These are phyloP conservation scores for Acronicta leporina DNA, from an alignment of 2,888 invertebrate species.

Conservation along the genomic window DNA sequence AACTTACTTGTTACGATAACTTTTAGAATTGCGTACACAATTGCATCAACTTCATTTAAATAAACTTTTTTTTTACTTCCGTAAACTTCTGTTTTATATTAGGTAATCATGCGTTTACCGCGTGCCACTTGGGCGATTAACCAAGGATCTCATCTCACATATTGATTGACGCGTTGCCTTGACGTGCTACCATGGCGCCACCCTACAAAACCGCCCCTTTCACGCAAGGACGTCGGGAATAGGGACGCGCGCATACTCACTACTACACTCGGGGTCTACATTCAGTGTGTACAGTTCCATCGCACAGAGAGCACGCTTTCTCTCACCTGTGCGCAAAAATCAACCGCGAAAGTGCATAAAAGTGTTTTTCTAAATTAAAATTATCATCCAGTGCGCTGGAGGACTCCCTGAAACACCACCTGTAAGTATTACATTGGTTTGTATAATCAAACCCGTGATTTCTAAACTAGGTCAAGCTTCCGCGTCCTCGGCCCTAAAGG, in stretches of 20 bases:
- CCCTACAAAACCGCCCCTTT: constrained; percentile 85
- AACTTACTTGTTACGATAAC: constrained; percentile 62
- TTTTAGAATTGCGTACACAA: constrained; percentile 54
- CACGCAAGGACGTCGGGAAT: constrained; percentile 85
- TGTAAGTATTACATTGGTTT: constrained; percentile 73
- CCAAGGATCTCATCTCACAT: constrained; percentile 81
- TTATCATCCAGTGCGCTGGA: constrained; percentile 71
- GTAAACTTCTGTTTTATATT: constrained; percentile 23
- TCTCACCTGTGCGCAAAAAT: constrained; percentile 56
- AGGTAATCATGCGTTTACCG: constrained; percentile 50
- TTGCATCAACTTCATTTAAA: constrained; percentile 36
- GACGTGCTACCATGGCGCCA: constrained; percentile 83
- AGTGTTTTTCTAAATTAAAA: constrained; percentile 62
- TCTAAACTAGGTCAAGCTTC: constrained; percentile 83
- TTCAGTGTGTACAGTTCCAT: constrained; percentile 78
- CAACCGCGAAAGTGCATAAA: constrained; percentile 71
- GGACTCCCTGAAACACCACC: constrained; percentile 77
- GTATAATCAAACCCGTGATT: constrained; percentile 53
- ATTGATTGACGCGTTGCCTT: constrained; percentile 87
- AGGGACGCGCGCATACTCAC: constrained; percentile 87
- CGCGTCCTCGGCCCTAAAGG: constrained; percentile 79
- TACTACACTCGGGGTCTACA: constrained; percentile 61
- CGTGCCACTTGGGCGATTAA: constrained; percentile 67
- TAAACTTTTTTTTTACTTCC: constrained; percentile 14
- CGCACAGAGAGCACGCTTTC: constrained; percentile 74